Base-by-base conservation (phyloP, 2,797 vertebrate species). In the Pogoniulus pusillus region DNA sequence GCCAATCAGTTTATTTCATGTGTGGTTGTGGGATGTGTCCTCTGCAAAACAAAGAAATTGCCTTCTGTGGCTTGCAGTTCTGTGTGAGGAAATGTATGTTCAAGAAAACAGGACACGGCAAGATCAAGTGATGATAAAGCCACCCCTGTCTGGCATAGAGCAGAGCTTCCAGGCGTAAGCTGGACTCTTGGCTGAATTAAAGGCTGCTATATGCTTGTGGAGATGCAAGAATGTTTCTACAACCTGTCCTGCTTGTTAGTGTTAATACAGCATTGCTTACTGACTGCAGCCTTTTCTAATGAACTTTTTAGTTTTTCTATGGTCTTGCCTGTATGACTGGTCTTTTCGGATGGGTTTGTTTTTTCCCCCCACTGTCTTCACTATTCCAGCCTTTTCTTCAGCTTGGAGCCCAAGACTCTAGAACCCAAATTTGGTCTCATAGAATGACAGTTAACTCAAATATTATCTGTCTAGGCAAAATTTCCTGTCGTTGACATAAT, bases 301-400 rank as follows among this genome's bases (percentile, higher is more conserved):
- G 16, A 85, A 26, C 19, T 9, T 20, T 9, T 4, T 45, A 12
- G 6, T 60, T 91, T 89, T 84, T 82, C 27, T 85, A 68, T 62
- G 32, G 34, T 65, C 10, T 75, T 5, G 2, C 3, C 15, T 79
- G 2, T 34, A 9, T 32, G 54, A 12, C 15, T 86, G 30, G 30
- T 0, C 0, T 34, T 76, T 30, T 10, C 19, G 76, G 26, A 10
- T 45, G 54, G 24, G 13, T 51, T 24, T 9, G 19, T 19, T 77
- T 62, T 64, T 4, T 22, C n/a, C 3, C 51, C 51, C 23, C 32
- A 7, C 16, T 57, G 1, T 91, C 82, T 89, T 77, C 13, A 39
- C 29, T 64, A 47, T 77, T 80, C 69, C 80, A 91, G 69, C 69
- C 58, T 73, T 93, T 82, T 92, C 60, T 83, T 90, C 87, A 95